A percentile compares a stretch with the other conserved stretches of the same genome.
Conservation (phyloP, 2,888 invertebrate genomes). For the Metellina segmentata region DNA sequence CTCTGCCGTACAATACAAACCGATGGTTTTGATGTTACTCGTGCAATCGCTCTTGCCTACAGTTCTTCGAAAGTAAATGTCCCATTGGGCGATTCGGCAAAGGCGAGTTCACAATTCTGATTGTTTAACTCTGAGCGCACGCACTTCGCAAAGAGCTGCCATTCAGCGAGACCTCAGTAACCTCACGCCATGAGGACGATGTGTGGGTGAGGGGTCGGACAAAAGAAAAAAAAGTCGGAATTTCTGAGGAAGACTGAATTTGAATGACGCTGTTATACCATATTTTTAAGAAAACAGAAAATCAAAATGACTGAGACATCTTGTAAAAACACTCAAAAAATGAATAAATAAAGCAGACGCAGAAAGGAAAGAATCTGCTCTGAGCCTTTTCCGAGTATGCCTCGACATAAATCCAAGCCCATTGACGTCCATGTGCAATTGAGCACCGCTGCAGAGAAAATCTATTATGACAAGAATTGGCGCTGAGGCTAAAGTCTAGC, state of each 20-base stretch:
- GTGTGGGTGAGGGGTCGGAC: not conserved
- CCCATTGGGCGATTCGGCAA: not conserved
- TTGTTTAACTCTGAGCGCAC: not conserved
- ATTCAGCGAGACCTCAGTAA: not conserved
- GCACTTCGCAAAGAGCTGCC: not conserved
- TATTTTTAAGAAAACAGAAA: conserved; percentile 33
- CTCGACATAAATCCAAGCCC: conserved; percentile 9
- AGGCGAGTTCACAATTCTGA: not conserved
- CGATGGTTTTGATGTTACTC: not conserved
- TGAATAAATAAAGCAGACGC: not conserved
- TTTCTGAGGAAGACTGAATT: not conserved
- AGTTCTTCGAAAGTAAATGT: no score
- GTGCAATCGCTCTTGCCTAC: not conserved
- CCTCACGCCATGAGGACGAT: not conserved
- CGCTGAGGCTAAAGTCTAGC: not conserved
- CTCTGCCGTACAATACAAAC: not conserved
- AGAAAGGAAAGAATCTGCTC: not conserved
- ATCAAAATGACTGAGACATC: conserved; percentile 5
- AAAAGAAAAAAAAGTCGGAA: not conserved
- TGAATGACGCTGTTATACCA: conserved; percentile 14
- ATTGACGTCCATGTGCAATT: conserved; percentile 28
- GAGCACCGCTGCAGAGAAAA: conserved; percentile 3
- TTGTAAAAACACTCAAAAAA: not conserved
- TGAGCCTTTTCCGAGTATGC: not conserved
- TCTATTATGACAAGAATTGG: conserved; percentile 32